Conservation (phyloP, 2,888 invertebrate species). For the Chrysolina oricalcia region DNA sequence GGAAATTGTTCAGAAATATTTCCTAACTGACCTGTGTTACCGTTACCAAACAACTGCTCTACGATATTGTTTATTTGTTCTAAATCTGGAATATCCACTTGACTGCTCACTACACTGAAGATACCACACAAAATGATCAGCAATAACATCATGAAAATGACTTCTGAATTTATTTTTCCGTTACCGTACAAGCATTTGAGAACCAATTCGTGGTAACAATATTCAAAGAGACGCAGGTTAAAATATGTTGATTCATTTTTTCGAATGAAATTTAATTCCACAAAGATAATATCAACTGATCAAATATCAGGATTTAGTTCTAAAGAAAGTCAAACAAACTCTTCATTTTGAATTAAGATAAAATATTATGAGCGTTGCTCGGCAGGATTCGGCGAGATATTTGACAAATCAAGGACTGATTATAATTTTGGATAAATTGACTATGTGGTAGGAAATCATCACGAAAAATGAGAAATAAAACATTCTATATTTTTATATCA, state of each 20-base stretch:
- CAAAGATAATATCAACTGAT: not conserved
- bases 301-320: not conserved
- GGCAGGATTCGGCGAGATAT: too few relatives aligned
- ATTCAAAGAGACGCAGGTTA: not conserved
- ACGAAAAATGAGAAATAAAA: too few relatives aligned
- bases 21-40: not conserved
- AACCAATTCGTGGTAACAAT: not conserved
- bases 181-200: not conserved
- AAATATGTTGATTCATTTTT: not conserved
- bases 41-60: not conserved
- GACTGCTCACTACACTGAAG: not conserved
- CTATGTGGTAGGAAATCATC: too few relatives aligned
- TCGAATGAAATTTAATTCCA: not conserved
- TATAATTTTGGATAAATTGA: too few relatives aligned
- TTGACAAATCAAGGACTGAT: too few relatives aligned
- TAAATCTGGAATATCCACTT: not conserved
- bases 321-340: not conserved
- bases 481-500: too few relatives aligned
- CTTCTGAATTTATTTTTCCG: not conserved
- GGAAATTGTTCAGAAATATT: not conserved
- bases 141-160: not conserved
- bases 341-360: not conserved
- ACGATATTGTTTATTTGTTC: too few relatives aligned
- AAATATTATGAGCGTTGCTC: not conserved
- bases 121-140: not conserved